Evolutionary conservation across 2,888 invertebrate genomes (phyloP), one percentile per base, ranked within the genome.

Genomic region (Amphipyra tragopoginis): DNA sequence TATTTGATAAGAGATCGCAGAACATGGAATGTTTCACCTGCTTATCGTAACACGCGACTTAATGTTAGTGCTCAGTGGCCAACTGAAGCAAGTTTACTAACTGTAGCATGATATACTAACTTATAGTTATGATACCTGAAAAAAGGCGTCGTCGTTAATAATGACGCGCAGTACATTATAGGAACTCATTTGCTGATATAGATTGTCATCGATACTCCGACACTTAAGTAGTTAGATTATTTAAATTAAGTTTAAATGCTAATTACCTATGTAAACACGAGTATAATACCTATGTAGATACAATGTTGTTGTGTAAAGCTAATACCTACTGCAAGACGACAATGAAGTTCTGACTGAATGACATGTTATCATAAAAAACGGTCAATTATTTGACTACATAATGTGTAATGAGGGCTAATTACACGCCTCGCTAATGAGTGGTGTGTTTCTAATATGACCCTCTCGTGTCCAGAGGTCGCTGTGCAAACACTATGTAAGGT

Each of bases 301-400:
- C 21, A n/a, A 42, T 14, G 15, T 8, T 15, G 26, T 5, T 10
- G 5, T 5, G 26, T 21, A 5, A n/a, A 13, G 33, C 14, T 11
- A 4, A 6, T 11, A n/a, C 14, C 38, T 11, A n/a, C 14, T 33
- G 51, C 21, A 15, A 36, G 21, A 15, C 40, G 10, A 58, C 60
- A 50, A 57, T 53, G 42, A 45, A 38, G 43, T 50, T 47, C n/a
- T 55, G 26, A 33, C 53, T 60, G 1, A 65, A 71, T 64, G 15
- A 52, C 59, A 72, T 68, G 58, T 63, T 45, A 72, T 68, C 58
- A 71, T 59, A 75, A 68, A 68, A 72, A 72, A 60, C 48, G 50
- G 52, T 34, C 62, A 65, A 56, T 65, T 62, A 77, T 61, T 66
- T 54, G 14, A 53, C 38, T 40, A 26, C 40, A 11, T 43, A 34